These are phyloP conservation scores for Laothoe populi DNA, from an alignment of 2,888 invertebrate genomes.

Conservation along the genomic window DNA sequence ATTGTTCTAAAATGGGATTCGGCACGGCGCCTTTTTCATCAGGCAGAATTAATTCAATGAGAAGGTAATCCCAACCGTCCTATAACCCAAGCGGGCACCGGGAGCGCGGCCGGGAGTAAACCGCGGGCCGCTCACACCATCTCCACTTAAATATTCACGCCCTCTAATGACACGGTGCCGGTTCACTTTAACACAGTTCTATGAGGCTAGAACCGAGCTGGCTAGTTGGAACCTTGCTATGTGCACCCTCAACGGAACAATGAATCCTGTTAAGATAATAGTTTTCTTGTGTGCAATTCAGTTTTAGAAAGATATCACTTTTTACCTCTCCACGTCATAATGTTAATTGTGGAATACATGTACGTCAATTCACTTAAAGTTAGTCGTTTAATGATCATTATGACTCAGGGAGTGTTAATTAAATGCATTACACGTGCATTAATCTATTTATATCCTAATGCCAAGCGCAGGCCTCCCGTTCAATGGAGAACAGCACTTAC, in stretches of 20 bases:
- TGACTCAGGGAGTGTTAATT: conserved; percentile 14
- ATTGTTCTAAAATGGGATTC: conserved; percentile 50
- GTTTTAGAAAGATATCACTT: conserved; percentile 22
- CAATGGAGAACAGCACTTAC: conserved; percentile 19
- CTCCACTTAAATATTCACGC: conserved; percentile 79
- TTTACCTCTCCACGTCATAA: conserved; percentile 2
- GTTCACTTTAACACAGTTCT: conserved; percentile 65
- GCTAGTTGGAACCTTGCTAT: conserved; percentile 18
- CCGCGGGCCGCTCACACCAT: conserved; percentile 66
- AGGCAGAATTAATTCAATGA: conserved; percentile 72
- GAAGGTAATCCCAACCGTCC: conserved; percentile 71
- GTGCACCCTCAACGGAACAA: conserved; percentile 5
- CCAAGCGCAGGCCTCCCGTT: conserved; percentile 11
- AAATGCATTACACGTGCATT: conserved; percentile 15
- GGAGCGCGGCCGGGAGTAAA: conserved; percentile 49
- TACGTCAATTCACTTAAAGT: not conserved
- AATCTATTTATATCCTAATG: conserved; percentile 11
- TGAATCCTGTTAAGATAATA: conserved; percentile 23
- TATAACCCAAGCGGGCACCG: conserved; percentile 64
- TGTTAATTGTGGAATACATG: conserved; percentile 4
- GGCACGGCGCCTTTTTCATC: conserved; percentile 63
- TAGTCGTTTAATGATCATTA: not conserved
- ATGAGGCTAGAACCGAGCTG: conserved; percentile 2
- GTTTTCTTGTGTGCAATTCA: conserved; percentile 10
- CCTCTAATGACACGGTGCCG: conserved; percentile 77